Evolutionary conservation across 2,888 invertebrate genomes (phyloP).

Genomic region (Hypena proboscidalis): DNA sequence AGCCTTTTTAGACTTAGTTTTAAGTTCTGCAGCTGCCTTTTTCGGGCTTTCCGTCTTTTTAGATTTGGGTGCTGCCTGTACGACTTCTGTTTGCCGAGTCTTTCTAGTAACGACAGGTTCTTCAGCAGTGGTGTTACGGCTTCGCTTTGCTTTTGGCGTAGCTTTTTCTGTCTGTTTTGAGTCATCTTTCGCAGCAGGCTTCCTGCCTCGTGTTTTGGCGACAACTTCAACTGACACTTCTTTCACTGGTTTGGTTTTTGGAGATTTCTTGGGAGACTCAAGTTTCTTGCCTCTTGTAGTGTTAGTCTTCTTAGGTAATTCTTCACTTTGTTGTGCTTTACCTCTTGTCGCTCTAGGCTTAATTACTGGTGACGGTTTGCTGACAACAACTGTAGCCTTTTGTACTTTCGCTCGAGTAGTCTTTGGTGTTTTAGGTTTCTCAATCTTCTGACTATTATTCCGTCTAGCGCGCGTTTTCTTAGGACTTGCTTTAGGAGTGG

Average conservation of each 20-base stretch:
- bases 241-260: slow-evolving; percentile 10
- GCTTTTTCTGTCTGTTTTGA: slow-evolving; percentile 10
- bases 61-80: slow-evolving; percentile 17
- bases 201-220: slow-evolving; percentile 33
- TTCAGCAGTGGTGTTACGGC: slow-evolving; percentile 19
- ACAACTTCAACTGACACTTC: slow-evolving; percentile 11
- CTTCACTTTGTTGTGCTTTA: slow-evolving; percentile 6
- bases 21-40: slow-evolving; percentile 18
- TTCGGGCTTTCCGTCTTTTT: slow-evolving; percentile 19
- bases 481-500: slow-evolving; percentile 17
- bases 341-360: slow-evolving; percentile 45
- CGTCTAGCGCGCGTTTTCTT: slow-evolving; percentile 42
- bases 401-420: slow-evolving; percentile 48
- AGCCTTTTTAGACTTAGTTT: slow-evolving; percentile 20
- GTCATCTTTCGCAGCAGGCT: slow-evolving; percentile 8
- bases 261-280: slow-evolving; percentile 49
- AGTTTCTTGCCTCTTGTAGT: not conserved
- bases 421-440: slow-evolving; percentile 49
- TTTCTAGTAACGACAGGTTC: slow-evolving; percentile 19
- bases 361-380: slow-evolving; percentile 54
- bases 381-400: slow-evolving; percentile 45
- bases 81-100: slow-evolving; percentile 18
- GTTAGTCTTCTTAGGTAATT: slow-evolving; percentile 13
- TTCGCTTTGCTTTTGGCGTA: slow-evolving; percentile 29
- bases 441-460: slow-evolving; percentile 17